Base-by-base conservation (phyloP, 2,888 invertebrate species). In the Andrena dorsata region DNA sequence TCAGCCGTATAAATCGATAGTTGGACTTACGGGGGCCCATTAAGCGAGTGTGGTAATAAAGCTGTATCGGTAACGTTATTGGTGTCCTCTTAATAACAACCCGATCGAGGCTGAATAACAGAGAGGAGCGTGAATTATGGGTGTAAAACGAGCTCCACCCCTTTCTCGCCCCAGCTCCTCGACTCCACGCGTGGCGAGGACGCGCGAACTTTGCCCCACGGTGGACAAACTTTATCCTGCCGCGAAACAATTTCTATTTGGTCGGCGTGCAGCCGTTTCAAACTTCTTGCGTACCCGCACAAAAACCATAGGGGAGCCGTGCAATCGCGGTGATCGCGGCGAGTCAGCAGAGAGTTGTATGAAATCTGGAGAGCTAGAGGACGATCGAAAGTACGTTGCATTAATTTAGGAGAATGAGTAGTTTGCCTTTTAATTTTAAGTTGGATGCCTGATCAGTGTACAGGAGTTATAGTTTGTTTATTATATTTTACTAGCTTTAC, bases 51-150 rank as follows among this genome's bases (percentile, higher is more conserved):
- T 72, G 76, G 92, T 92, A 92, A 92, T 92, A 92, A 92, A 92
- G 92, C 91, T 90, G 91, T 92, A 90, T 90, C 88, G 90, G 90
- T 89, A 90, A 90, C 89, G 89, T 92, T 92, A 92, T 92, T 91
- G 92, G 92, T 92, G 92, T 92, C 92, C 91, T 92, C 92, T 92
- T 92, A 92, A 92, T 92, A 92, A 92, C 90, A 92, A 89, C 85
- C 85, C 80, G 86, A 88, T 90, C 86, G 78, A 53, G 82, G 76
- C 84, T 72, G 90, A 92, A 91, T 91, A 90, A 91, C 90, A 90
- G 88, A 91, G 90, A 87, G 85, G 81, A 87, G 77, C 26, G 78
- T 91, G 92, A 92, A 88, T 92, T 92, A 92, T 92, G 90, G 89
- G 77, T 86, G 87, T 75, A 82, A 82, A 84, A 82, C 81, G 70